These are phyloP conservation scores for Spinus pinus DNA, from an alignment of 2,797 vertebrate genomes.

Conservation along the genomic window DNA sequence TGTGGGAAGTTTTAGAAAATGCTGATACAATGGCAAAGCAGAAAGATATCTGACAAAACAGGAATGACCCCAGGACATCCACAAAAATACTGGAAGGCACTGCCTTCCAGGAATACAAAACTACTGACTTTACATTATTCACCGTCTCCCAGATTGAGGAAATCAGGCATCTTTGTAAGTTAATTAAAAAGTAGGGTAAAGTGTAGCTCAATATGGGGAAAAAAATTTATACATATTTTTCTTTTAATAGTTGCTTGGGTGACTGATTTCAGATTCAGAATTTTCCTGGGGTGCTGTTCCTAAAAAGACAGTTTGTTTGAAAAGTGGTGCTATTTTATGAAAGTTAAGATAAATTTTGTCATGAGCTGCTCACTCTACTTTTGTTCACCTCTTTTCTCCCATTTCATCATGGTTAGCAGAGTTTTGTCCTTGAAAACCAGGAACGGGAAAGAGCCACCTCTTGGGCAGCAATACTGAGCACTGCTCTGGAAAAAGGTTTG, in stretches of 20 bases:
- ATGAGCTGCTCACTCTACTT: neutral
- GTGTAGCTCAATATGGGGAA: neutral
- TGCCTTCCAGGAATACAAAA: constrained; percentile 12
- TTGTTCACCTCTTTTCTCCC: neutral
- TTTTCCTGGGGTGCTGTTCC: neutral
- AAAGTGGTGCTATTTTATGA: neutral
- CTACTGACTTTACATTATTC: constrained; percentile 31
- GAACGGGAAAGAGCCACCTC: neutral
- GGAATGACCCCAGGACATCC: neutral
- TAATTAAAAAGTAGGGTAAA: neutral
- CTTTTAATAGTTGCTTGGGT: neutral
- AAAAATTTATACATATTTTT: neutral
- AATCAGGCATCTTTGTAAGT: neutral
- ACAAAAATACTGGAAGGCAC: neutral
- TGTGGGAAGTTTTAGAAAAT: neutral
- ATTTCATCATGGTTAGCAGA: neutral
- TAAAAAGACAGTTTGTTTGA: neutral
- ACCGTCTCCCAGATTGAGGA: neutral
- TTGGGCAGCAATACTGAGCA: neutral
- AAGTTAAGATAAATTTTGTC: neutral
- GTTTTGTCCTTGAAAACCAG: neutral
- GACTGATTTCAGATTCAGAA: neutral
- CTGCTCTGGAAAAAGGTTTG: neutral
- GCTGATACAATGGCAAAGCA: constrained; percentile 7
- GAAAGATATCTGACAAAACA: constrained; percentile 30